Evolutionary conservation across 2,888 invertebrate genomes (phyloP).

Genomic region (Drymonia ruficornis): DNA sequence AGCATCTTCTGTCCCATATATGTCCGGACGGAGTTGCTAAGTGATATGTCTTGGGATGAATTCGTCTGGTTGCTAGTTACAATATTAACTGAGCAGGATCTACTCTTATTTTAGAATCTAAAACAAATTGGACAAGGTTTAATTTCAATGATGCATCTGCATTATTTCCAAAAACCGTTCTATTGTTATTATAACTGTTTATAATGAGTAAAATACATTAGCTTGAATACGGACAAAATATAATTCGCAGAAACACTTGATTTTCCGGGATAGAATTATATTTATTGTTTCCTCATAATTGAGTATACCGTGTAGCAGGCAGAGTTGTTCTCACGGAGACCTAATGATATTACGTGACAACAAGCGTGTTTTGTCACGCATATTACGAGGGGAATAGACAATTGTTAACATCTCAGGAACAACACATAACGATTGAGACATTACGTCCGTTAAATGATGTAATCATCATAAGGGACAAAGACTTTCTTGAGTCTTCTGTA

Average conservation of each 20-base stretch:
- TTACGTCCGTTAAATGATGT: constrained; percentile 21
- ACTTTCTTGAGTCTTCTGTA: constrained; percentile 18
- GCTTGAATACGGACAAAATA: neutral
- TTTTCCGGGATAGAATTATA: constrained; percentile 19
- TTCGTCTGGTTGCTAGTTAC: neutral
- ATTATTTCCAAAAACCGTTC: neutral
- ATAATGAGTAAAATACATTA: constrained; percentile 6
- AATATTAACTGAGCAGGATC: neutral
- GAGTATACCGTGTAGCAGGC: neutral
- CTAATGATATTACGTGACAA: constrained; percentile 18
- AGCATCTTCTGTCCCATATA: constrained; percentile 5
- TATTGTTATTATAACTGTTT: neutral
- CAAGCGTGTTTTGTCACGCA: constrained; percentile 19
- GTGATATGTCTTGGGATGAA: neutral
- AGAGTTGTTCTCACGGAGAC: constrained; percentile 22
- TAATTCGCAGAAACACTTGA: constrained; percentile 12
- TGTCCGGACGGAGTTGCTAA: neutral
- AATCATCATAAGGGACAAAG: constrained; percentile 28
- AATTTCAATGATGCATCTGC: too few species aligned
- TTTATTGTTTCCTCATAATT: constrained; percentile 15
- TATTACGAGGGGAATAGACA: constrained; percentile 14
- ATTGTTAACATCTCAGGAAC: constrained; percentile 17
- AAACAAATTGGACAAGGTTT: too few species aligned
- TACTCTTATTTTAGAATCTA: too few species aligned
- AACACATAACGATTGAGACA: constrained; percentile 14